phyloP scores from a whole-genome alignment of 2,888 invertebrate genomes.

The Campoletis raptor region DNA sequence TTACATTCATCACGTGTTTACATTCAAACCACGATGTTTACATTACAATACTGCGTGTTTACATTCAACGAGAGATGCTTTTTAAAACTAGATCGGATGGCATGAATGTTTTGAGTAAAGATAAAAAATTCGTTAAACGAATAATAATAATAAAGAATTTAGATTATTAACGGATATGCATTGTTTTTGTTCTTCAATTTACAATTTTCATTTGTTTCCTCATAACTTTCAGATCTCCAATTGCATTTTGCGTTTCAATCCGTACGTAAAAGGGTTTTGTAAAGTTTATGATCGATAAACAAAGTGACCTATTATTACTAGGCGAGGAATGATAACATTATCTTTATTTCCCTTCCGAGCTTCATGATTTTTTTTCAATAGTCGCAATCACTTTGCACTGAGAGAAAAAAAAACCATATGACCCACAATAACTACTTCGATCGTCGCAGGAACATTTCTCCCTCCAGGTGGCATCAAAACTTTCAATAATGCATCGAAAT shows the following conservation, averaged over 20 bases:
- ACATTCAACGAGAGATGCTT: conserved; percentile 1
- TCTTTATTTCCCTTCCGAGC: not conserved
- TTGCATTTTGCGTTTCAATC: conserved; percentile 56
- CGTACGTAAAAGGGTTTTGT: conserved; percentile 20
- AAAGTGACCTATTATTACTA: conserved; percentile 66
- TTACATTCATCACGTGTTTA: conserved; percentile 25
- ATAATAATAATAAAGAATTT: not conserved
- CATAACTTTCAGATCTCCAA: conserved; percentile 24
- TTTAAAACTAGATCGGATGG: conserved; percentile 9
- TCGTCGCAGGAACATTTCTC: conserved; percentile 23
- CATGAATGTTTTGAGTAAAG: conserved; percentile 5
- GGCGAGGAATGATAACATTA: conserved; percentile 8
- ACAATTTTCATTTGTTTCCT: conserved; percentile 5
- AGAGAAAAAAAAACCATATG: conserved; percentile 36
- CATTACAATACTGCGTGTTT: conserved; percentile 17
- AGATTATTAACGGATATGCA: conserved; percentile 10
- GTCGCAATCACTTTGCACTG: conserved; percentile 23
- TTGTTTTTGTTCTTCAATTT: conserved; percentile 36
- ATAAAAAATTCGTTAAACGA: not conserved
- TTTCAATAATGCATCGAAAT: conserved; percentile 34
- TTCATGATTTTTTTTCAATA: conserved; percentile 6
- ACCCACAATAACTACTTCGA: conserved; percentile 37
- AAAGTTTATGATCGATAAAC: conserved; percentile 71
- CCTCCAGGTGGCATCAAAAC: conserved; percentile 47
- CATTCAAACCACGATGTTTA: conserved; percentile 23